Conservation (phyloP, 2,888 invertebrate genomes). For the Drosophila mulleri region DNA sequence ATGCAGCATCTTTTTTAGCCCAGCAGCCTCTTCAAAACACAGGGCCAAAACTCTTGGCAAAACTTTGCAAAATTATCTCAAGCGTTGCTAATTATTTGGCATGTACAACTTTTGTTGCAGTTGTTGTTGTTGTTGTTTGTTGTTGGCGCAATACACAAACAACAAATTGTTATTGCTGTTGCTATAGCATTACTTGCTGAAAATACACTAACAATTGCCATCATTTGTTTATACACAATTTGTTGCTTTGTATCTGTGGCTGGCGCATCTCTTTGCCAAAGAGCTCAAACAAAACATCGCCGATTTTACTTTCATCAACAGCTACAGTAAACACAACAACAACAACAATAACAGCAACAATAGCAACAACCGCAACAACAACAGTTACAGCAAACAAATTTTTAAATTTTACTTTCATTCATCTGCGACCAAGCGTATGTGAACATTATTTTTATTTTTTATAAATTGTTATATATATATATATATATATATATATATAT, state of each 20-base stretch:
- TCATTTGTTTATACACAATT: slow-evolving; percentile 55
- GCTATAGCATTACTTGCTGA: slow-evolving; percentile 49
- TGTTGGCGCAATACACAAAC: slow-evolving; percentile 19
- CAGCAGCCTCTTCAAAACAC: slow-evolving; percentile 30
- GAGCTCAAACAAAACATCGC: slow-evolving; percentile 66
- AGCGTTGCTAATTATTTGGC: slow-evolving; percentile 78
- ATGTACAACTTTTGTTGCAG: slow-evolving; percentile 45
- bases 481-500: no score
- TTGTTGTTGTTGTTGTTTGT: slow-evolving; percentile 9
- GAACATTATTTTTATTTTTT: slow-evolving; percentile 15
- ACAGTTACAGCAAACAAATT: slow-evolving; percentile 41
- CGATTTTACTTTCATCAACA: slow-evolving; percentile 82
- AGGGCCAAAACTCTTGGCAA: slow-evolving; percentile 65
- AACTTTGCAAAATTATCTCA: slow-evolving; percentile 71
- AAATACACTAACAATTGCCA: slow-evolving; percentile 54
- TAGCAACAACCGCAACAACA: slow-evolving; percentile 28
- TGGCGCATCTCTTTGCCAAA: slow-evolving; percentile 65
- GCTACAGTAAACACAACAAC: slow-evolving; percentile 18
- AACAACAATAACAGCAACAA: neutral
- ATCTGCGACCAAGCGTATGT: slow-evolving; percentile 40
- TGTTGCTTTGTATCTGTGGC: slow-evolving; percentile 33
- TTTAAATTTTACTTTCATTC: slow-evolving; percentile 76
- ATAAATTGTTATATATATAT: slow-evolving; percentile 18
- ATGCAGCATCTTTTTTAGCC: slow-evolving; percentile 2
- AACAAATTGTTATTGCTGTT: slow-evolving; percentile 26